phyloP scores from a whole-genome alignment of 35 echinoderm and acorn worm genomes.

The Lytechinus variegatus region DNA sequence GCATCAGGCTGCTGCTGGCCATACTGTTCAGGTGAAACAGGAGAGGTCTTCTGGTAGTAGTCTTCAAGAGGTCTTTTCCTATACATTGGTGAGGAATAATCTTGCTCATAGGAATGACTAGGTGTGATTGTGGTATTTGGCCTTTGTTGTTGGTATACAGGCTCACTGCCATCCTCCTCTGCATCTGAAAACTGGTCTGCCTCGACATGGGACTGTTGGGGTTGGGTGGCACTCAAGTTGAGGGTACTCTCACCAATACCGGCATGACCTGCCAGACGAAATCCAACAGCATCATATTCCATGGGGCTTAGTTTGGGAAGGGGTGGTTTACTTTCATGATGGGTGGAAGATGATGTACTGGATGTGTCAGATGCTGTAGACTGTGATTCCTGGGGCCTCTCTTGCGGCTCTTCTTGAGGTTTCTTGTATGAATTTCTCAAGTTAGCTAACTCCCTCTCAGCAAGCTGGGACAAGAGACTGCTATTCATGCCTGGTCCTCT shows the following conservation, averaged over 20 bases:
- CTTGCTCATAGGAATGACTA: constrained; percentile 33
- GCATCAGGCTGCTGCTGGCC: neutral
- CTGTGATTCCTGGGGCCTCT: constrained; percentile 50
- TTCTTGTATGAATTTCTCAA: constrained; percentile 70
- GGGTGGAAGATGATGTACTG: constrained; percentile 70
- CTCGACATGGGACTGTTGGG: constrained; percentile 68
- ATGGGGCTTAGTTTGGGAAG: constrained; percentile 84
- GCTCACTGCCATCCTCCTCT: constrained; percentile 75
- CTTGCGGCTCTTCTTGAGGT: constrained; percentile 50
- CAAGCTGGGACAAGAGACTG: constrained; percentile 68
- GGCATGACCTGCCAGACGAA: constrained; percentile 82
- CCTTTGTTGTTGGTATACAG: neutral
- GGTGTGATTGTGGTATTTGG: constrained; percentile 6
- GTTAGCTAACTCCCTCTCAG: constrained; percentile 71
- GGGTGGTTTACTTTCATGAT: constrained; percentile 55
- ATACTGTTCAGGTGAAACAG: constrained; percentile 11
- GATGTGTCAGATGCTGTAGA: constrained; percentile 61
- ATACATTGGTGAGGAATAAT: constrained; percentile 43
- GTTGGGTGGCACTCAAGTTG: constrained; percentile 55
- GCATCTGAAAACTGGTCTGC: constrained; percentile 97
- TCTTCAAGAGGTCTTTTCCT: constrained; percentile 47
- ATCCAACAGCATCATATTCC: constrained; percentile 90
- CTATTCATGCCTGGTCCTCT: constrained; percentile 61
- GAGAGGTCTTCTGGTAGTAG: constrained; percentile 14
- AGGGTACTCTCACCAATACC: constrained; percentile 76